Base-by-base conservation (phyloP, 2,797 vertebrate species). In the Pipistrellus kuhlii region DNA sequence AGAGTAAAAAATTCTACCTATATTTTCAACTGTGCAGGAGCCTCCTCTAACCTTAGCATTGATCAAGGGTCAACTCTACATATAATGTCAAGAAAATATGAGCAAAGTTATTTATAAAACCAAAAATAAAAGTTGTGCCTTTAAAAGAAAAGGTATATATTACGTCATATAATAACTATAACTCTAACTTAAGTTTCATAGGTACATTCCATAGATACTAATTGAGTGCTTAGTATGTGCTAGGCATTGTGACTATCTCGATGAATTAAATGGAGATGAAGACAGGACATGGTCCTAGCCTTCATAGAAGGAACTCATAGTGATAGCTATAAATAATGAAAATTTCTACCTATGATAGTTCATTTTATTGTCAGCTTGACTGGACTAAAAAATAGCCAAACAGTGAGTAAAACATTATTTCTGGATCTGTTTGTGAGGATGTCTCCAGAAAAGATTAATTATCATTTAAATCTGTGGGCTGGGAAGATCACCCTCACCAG, bases 21-120 rank as follows among this genome's bases (percentile, higher is more conserved):
- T 27, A 80, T 59, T 59, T 80, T 80, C 13, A 5, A 80, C 15
- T 59, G 9, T 10, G 1, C 25, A 30, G 25, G 53, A 15, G 25
- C 9, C 15, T 80, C 25, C 25, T 17, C 6, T 41, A 41, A 30
- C 6, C n/a, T 7, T n/a, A 53, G 6, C 5, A 20, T 59, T 59
- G 10, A 59, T 80, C 55, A 80, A 80, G 25, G 27, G 55, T 41
- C 55, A 59, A 59, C 15, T 80, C 25, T 44, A 59, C 18, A 59
- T 59, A 20, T 68, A 80, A 59, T 38, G 20, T 64, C 5, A 41
- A 83, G 48, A 59, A 64, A 32, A 66, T 15, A 68, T 32, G 17
- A 57, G 3, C 30, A 55, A 93, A 81, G 3, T 80, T 72, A 77
- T 72, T 71, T 71, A 91, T 48, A 85, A 86, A 92, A 73, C 13